A percentile compares a stretch with the other conserved stretches of the same genome.
These are phyloP conservation scores for Drosophila eugracilis DNA, from an alignment of 1,140 invertebrate species.

Conservation along the genomic window DNA sequence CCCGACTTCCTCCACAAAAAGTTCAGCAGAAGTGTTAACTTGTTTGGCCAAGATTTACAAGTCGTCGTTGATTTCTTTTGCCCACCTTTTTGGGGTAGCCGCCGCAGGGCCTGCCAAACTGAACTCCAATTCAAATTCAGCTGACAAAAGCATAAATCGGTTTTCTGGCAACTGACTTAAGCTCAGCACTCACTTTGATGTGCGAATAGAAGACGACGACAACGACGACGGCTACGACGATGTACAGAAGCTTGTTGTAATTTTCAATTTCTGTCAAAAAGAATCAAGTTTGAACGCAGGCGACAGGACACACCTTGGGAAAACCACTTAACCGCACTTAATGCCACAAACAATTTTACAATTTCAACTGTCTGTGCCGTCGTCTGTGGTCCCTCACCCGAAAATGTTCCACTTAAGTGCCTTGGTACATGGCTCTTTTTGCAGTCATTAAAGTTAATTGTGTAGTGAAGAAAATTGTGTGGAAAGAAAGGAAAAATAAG, in stretches of 20 bases:
- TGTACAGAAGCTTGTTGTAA: constrained; percentile 56
- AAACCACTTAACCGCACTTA: constrained; percentile 72
- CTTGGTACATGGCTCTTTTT: constrained; percentile 65
- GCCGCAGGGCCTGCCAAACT: constrained; percentile 25
- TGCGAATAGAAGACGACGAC: constrained; percentile 17
- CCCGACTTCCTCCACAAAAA: neutral
- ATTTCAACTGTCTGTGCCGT: constrained; percentile 56
- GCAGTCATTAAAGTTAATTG: constrained; percentile 78
- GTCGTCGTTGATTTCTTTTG: constrained; percentile 40
- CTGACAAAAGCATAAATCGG: constrained; percentile 79
- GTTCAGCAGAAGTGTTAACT: constrained; percentile 63
- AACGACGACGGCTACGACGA: neutral
- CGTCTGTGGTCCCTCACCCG: neutral
- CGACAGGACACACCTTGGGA: constrained; percentile 49
- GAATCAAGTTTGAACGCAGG: constrained; percentile 18
- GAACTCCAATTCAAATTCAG: constrained; percentile 24
- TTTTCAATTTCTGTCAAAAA: constrained; percentile 75
- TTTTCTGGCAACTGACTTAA: constrained; percentile 69
- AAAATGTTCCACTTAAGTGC: constrained; percentile 32
- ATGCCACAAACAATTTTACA: constrained; percentile 59
- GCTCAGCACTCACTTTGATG: constrained; percentile 62
- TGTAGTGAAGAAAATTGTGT: constrained; percentile 44
- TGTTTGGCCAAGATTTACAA: constrained; percentile 74
- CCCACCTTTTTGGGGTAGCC: constrained; percentile 36
- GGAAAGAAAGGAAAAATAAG: constrained; percentile 8